Conservation (phyloP, 2,888 invertebrate species). For the Tipula lateralis region DNA sequence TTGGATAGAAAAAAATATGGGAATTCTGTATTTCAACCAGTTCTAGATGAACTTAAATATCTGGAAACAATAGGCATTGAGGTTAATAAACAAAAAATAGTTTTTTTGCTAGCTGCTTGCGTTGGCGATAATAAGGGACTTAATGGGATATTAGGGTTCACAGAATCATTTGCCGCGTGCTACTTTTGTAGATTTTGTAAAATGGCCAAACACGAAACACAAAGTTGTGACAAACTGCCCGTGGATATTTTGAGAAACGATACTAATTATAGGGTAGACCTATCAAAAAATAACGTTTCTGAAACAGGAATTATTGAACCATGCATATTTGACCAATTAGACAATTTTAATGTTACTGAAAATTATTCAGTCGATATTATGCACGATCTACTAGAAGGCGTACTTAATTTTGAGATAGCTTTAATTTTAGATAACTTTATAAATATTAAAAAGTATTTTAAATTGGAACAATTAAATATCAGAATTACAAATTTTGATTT, state of each 20-base stretch:
- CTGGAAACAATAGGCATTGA: slow-evolving; percentile 26
- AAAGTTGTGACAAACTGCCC: background rate
- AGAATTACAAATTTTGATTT: background rate
- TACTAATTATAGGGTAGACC: background rate
- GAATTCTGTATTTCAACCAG: slow-evolving; percentile 27
- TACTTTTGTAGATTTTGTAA: background rate
- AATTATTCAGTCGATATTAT: background rate
- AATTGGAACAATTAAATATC: background rate
- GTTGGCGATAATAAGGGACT: slow-evolving; percentile 20
- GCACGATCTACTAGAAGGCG: background rate
- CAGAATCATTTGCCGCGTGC: slow-evolving; percentile 4
- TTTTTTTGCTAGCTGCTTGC: background rate
- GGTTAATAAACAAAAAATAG: background rate
- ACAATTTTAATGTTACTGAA: background rate
- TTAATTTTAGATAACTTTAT: background rate
- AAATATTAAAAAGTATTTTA: background rate
- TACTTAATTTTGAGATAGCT: background rate
- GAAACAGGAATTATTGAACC: background rate
- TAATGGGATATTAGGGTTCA: background rate
- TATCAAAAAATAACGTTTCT: background rate
- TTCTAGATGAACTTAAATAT: slow-evolving; percentile 27
- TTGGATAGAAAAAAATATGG: slow-evolving; percentile 30
- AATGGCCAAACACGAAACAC: background rate
- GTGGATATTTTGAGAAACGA: background rate
- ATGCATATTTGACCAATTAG: background rate